These are phyloP conservation scores for Allophyes oxyacanthae DNA, from an alignment of 2,888 invertebrate species.

Conservation along the genomic window DNA sequence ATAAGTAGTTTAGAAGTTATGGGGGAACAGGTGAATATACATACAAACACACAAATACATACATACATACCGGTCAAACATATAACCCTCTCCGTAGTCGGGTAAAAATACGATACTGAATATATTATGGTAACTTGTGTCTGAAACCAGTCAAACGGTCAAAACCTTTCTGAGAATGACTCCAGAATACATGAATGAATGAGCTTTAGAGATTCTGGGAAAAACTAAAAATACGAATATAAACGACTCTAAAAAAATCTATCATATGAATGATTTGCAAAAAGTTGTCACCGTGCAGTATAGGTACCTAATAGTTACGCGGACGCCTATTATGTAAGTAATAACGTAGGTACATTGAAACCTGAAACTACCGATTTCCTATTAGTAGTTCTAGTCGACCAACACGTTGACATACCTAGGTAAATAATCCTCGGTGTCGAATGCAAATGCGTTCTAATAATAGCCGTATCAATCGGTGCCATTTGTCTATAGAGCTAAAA, in stretches of 20 bases:
- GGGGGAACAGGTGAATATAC: no score
- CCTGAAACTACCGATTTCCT: slow-evolving; percentile 21
- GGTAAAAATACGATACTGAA: neutral
- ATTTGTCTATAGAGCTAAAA: slow-evolving; percentile 72
- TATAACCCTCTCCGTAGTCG: no score
- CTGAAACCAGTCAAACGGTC: neutral
- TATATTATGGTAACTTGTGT: neutral
- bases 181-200: slow-evolving; percentile 16
- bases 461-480: slow-evolving; percentile 77
- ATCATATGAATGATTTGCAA: no score
- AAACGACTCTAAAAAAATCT: no score
- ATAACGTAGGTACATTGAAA: slow-evolving; percentile 12
- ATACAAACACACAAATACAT: no score
- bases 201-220: neutral
- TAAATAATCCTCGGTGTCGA: slow-evolving; percentile 59
- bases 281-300: no score
- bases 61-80: no score
- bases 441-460: slow-evolving; percentile 66
- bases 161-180: slow-evolving; percentile 22
- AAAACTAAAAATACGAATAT: no score
- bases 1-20: no score
- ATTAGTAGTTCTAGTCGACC: slow-evolving; percentile 14
- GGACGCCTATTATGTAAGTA: neutral
- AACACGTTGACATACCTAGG: slow-evolving; percentile 40
- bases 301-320: no score